Conservation (phyloP, 2,888 invertebrate species). For the Scelioninae gen. 1 region DNA sequence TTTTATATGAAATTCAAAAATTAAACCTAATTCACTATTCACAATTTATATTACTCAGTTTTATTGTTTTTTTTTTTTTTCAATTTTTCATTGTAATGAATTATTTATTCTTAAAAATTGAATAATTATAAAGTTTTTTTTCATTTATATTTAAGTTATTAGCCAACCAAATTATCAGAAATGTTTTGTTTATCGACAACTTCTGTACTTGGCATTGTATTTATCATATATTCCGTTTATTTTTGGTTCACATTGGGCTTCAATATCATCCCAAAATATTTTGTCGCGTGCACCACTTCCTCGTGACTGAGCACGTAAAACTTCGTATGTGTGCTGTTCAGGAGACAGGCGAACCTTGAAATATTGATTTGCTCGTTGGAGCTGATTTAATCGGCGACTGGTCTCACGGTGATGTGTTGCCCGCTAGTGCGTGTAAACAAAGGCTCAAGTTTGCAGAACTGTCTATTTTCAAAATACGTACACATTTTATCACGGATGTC, state of each 20-base stretch:
- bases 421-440: conserved; percentile 74
- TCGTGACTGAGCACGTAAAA: conserved; percentile 67
- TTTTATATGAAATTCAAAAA: too few relatives aligned
- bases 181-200: background rate
- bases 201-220: conserved; percentile 34
- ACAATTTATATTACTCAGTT: too few relatives aligned
- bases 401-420: conserved; percentile 70
- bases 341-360: conserved; percentile 78
- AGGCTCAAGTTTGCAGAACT: conserved; percentile 66
- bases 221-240: conserved; percentile 42
- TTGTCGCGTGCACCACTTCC: conserved; percentile 64
- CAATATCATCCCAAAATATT: conserved; percentile 67
- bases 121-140: too few relatives aligned
- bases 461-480: conserved; percentile 70
- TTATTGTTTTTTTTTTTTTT: too few relatives aligned
- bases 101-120: too few relatives aligned
- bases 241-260: conserved; percentile 53
- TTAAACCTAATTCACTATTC: too few relatives aligned
- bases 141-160: too few relatives aligned
- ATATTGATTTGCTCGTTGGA: conserved; percentile 81
- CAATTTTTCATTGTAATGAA: too few relatives aligned
- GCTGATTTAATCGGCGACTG: conserved; percentile 79
- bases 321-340: conserved; percentile 58
- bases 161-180: too few relatives aligned
- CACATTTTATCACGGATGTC: conserved; percentile 33